Base-by-base conservation (phyloP, 2,113 vertebrate species). In the Pelobates fuscus region DNA sequence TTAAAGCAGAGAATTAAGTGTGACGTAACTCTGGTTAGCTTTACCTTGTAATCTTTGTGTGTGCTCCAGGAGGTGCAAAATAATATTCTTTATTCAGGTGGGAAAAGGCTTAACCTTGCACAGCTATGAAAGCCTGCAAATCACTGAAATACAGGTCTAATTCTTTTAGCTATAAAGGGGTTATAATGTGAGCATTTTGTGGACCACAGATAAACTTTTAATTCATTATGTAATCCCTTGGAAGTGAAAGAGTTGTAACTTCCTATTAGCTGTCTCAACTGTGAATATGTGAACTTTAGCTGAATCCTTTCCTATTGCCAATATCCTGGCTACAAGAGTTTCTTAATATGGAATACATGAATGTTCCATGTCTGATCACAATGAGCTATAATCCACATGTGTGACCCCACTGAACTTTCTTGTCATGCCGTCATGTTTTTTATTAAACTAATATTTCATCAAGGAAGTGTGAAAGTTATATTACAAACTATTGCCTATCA, bases 381-480 rank as follows among this genome's bases (percentile, higher is more conserved):
- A 21, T 78, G 82, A 68, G 26, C 62, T 6, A 2, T 70, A 67
- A 20, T 2, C 71, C 81, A 81, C 27, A 8, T 72, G 71, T 66
- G 62, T 74, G 79, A 68, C 70, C 78, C 44, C 14, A n/a, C 79
- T 81, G 82, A 83, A 83, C 86, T 84, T 82, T 83, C 78, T 81
- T 86, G 83, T 83, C 65, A 77, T 62, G 54, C 79, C 78, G 83
- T 72, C 70, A 73, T 77, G 70, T 55, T 77, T 81, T 87, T 85
- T 88, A 92, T 93, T 93, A 88, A 91, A 91, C 86, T 77, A 64
- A 30, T 82, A 86, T 87, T 88, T 90, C 86, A 85, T 81, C 70
- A 78, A 73, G 79, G 75, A 78, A 24, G 76, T 80, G 80, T 83
- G 82, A 82, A 84, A 70, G 67, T 70, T 46, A 25, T 23, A 78